phyloP scores from a whole-genome alignment of 2,113 vertebrate species.

The Todiramphus saurophagus region DNA sequence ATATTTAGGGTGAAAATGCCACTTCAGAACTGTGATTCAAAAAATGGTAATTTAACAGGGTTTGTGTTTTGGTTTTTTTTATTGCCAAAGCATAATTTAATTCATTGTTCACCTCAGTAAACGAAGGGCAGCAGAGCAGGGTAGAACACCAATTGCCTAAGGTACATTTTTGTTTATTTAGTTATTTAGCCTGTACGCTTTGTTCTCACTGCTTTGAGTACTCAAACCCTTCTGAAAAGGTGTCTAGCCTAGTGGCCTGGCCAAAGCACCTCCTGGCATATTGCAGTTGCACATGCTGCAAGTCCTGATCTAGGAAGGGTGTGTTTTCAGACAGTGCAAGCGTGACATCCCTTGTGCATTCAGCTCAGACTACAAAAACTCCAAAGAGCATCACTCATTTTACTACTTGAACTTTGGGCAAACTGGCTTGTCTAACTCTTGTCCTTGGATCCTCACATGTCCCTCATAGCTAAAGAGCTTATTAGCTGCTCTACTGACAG shows the following conservation, averaged over 20 bases:
- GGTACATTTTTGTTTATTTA: slow-evolving; percentile 7
- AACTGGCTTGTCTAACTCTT: not conserved
- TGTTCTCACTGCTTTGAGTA: slow-evolving; percentile 16
- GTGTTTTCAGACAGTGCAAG: not conserved
- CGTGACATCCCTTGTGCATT: not conserved
- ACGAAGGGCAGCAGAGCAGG: slow-evolving; percentile 8
- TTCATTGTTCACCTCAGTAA: slow-evolving; percentile 23
- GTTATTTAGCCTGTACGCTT: slow-evolving; percentile 2
- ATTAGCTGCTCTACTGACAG: not conserved
- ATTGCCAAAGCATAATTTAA: not conserved
- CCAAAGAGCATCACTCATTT: not conserved
- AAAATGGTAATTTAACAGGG: not conserved
- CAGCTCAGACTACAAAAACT: not conserved
- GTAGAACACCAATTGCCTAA: slow-evolving; percentile 1
- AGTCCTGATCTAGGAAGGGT: not conserved
- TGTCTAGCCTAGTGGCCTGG: not conserved
- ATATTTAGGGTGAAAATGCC: not conserved
- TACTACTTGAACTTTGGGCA: not conserved
- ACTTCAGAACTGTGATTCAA: not conserved
- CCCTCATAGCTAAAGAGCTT: not conserved
- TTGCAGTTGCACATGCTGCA: not conserved
- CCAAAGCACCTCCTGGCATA: not conserved
- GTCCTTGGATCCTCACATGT: not conserved
- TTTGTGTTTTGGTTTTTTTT: not conserved
- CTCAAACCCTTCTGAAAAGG: not conserved